Percentiles rank a stretch among this genome's conserved stretches.
Conservation (phyloP, 2,797 vertebrate genomes). For the Microctenopoma steveboyesi region DNA sequence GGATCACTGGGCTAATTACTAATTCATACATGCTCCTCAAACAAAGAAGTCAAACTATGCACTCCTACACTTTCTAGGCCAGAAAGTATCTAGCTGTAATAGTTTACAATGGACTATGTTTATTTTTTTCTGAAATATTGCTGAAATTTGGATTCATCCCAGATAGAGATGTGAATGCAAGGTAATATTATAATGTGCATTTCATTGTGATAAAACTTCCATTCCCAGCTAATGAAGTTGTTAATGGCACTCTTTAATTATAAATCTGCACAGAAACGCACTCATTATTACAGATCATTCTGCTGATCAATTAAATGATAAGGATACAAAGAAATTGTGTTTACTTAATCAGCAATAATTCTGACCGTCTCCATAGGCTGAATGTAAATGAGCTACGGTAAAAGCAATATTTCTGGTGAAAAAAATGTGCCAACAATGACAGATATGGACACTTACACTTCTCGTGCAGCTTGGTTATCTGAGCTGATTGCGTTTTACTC, state of each 20-base stretch:
- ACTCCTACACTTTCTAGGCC: conserved; percentile 48
- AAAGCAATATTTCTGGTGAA: conserved; percentile 44
- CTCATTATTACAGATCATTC: conserved; percentile 78
- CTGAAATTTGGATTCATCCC: conserved; percentile 48
- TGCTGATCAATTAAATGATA: conserved; percentile 83
- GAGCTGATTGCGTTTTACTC: conserved; percentile 60
- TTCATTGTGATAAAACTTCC: conserved; percentile 67
- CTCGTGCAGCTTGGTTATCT: conserved; percentile 61
- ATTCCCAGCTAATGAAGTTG: conserved; percentile 74
- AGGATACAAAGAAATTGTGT: conserved; percentile 69
- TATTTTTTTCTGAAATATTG: conserved; percentile 49
- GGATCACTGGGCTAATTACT: conserved; percentile 75
- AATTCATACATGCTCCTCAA: conserved; percentile 76
- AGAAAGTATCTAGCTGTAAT: conserved; percentile 50
- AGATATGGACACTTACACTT: conserved; percentile 44
- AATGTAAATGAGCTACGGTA: conserved; percentile 56
- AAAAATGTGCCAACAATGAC: conserved; percentile 41
- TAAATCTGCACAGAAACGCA: conserved; percentile 74
- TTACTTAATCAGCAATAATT: conserved; percentile 74
- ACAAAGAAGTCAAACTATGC: conserved; percentile 69
- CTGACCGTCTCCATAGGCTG: conserved; percentile 57
- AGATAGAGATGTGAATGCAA: conserved; percentile 45
- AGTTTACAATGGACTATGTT: conserved; percentile 47
- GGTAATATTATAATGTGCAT: conserved; percentile 60
- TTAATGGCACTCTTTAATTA: conserved; percentile 69